These are phyloP conservation scores for Perodicticus potto DNA, from an alignment of 2,797 vertebrate genomes.

Conservation along the genomic window DNA sequence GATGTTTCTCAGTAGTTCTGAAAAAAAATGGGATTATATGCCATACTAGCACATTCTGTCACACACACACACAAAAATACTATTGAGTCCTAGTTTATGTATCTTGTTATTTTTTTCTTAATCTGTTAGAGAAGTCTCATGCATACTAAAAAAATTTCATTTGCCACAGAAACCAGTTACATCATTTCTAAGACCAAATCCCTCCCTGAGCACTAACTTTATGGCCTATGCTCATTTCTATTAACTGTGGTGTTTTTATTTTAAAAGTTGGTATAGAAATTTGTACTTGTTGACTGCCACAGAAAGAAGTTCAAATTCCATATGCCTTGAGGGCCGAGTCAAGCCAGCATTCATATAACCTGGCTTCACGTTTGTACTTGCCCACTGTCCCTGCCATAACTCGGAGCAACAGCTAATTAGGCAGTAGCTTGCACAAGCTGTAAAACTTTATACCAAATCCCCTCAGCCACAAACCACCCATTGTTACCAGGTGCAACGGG, in stretches of 20 bases:
- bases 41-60: neutral
- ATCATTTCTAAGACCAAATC: conserved; percentile 36
- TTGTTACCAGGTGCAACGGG: neutral
- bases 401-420: neutral
- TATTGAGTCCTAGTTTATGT: neutral
- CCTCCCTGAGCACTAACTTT: neutral
- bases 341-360: neutral
- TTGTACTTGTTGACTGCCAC: neutral
- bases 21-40: neutral
- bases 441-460: neutral
- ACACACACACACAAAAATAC: neutral
- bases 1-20: conserved; percentile 4
- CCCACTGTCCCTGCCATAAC: neutral
- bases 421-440: neutral
- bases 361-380: neutral
- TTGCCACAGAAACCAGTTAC: conserved; percentile 6
- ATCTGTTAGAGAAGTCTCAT: neutral
- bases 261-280: conserved; percentile 12
- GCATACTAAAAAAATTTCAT: neutral
- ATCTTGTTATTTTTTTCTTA: neutral
- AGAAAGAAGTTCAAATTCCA: conserved; percentile 28
- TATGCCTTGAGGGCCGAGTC: neutral
- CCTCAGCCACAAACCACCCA: neutral
- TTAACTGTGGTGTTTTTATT: neutral
- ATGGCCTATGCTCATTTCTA: neutral